phyloP scores from a whole-genome alignment of 2,888 invertebrate genomes.

The Saturnia japonica region DNA sequence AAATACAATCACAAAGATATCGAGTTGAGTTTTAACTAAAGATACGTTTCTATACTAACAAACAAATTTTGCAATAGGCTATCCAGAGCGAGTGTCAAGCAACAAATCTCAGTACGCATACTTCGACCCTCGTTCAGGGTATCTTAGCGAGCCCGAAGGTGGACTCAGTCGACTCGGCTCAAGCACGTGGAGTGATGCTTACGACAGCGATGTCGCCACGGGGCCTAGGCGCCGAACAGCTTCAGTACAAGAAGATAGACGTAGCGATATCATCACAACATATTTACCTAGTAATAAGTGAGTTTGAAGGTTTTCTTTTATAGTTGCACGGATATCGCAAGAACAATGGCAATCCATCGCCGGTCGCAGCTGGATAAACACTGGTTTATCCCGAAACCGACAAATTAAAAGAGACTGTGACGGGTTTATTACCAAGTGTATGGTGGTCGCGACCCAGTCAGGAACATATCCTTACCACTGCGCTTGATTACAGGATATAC shows the following conservation, averaged over 20 bases:
- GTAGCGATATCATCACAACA: constrained; percentile 55
- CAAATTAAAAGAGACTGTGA: too few species aligned
- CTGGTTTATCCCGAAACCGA: too few species aligned
- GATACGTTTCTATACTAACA: not conserved
- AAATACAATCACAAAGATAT: too few species aligned
- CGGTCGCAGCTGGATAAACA: too few species aligned
- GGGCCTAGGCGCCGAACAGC: constrained; percentile 67
- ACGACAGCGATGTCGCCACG: constrained; percentile 72
- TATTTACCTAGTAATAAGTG: constrained; percentile 72
- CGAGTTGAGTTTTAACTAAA: too few species aligned
- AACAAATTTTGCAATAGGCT: not conserved
- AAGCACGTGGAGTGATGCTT: constrained; percentile 71
- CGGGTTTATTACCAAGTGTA: too few species aligned
- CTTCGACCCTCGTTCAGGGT: constrained; percentile 78
- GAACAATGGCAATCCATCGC: too few species aligned
- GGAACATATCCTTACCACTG: too few species aligned
- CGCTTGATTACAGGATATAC: too few species aligned
- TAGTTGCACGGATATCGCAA: too few species aligned
- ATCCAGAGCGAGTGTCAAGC: constrained; percentile 58
- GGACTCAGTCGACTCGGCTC: constrained; percentile 60
- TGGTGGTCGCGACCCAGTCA: too few species aligned
- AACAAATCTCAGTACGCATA: constrained; percentile 78
- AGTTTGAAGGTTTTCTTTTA: constrained; percentile 36
- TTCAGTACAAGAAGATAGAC: constrained; percentile 72
- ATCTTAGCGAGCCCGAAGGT: constrained; percentile 77